These are phyloP conservation scores for Polypterus bichir DNA, from an alignment of 2,113 vertebrate species.

Conservation along the genomic window DNA sequence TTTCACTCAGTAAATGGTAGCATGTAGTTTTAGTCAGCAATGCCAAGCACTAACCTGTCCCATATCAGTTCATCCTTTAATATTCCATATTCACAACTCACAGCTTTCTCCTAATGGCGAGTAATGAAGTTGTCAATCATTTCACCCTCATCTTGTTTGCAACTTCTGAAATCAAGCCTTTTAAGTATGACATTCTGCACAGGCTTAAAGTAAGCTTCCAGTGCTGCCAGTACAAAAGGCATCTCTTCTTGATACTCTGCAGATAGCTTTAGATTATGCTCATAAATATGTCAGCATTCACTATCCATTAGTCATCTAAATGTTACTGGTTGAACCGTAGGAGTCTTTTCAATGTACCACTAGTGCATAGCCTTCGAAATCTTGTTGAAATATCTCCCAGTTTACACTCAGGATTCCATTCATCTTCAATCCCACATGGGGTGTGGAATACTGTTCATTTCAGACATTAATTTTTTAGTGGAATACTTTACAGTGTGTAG, in stretches of 20 bases:
- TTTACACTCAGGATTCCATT: not conserved
- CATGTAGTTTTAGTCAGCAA: not conserved
- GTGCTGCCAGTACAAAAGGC: not conserved
- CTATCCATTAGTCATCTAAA: not conserved
- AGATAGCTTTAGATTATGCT: slow-evolving; percentile 5
- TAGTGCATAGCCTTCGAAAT: not conserved
- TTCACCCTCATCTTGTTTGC: slow-evolving; percentile 11
- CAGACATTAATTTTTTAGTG: too few relatives aligned
- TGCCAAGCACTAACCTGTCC: not conserved
- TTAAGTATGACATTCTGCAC: slow-evolving; percentile 6
- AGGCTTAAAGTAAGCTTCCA: slow-evolving; percentile 4
- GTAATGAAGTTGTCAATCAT: slow-evolving; percentile 7
- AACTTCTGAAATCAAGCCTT: slow-evolving; percentile 6
- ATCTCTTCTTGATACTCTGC: not conserved
- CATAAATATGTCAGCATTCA: slow-evolving; percentile 4
- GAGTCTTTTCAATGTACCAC: not conserved
- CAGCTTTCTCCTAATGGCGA: not conserved
- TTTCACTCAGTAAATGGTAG: too few relatives aligned
- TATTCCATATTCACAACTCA: not conserved
- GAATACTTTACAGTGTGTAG: too few relatives aligned
- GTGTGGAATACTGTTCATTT: not conserved
- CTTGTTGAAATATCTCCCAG: not conserved
- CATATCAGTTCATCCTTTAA: not conserved
- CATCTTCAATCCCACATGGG: not conserved
- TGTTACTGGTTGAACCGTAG: not conserved